Evolutionary conservation across 2,888 invertebrate genomes (phyloP).

Genomic region (Ethmia dodecea): DNA sequence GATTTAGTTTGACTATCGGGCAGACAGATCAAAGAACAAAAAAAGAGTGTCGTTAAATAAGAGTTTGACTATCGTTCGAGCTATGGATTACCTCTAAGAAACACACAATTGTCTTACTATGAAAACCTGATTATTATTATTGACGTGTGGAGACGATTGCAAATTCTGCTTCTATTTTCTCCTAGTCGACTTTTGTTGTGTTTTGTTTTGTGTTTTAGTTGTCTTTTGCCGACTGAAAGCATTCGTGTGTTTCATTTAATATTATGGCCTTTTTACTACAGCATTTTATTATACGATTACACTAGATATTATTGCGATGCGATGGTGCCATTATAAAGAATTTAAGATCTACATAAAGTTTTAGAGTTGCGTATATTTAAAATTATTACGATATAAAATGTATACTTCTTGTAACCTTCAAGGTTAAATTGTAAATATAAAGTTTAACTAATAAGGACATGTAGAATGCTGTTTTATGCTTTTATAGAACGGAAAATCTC

Average conservation of each 20-base stretch:
- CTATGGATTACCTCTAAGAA: no score
- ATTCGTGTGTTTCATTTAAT: background rate
- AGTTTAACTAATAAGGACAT: constrained; percentile 16
- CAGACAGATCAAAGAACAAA: background rate
- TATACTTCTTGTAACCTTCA: constrained; percentile 26
- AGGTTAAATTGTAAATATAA: constrained; percentile 32
- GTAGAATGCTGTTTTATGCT: constrained; percentile 9
- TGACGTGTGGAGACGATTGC: no score
- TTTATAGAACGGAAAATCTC: constrained; percentile 11
- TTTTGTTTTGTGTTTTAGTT: no score
- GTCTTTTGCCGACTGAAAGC: constrained; percentile 4
- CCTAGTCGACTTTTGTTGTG: no score
- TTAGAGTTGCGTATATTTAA: constrained; percentile 12
- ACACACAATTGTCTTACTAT: no score
- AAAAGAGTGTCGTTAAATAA: no score
- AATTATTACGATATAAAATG: constrained; percentile 23
- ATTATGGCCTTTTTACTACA: background rate
- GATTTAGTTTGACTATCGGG: background rate
- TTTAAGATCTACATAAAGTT: constrained; percentile 20
- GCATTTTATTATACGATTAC: constrained; percentile 2
- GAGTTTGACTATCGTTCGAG: no score
- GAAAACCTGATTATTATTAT: no score
- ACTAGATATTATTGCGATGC: constrained; percentile 33
- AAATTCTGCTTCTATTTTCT: no score
- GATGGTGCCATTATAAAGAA: constrained; percentile 22